Base-by-base conservation (phyloP, 1,140 invertebrate species). In the Penaeus vannamei region DNA sequence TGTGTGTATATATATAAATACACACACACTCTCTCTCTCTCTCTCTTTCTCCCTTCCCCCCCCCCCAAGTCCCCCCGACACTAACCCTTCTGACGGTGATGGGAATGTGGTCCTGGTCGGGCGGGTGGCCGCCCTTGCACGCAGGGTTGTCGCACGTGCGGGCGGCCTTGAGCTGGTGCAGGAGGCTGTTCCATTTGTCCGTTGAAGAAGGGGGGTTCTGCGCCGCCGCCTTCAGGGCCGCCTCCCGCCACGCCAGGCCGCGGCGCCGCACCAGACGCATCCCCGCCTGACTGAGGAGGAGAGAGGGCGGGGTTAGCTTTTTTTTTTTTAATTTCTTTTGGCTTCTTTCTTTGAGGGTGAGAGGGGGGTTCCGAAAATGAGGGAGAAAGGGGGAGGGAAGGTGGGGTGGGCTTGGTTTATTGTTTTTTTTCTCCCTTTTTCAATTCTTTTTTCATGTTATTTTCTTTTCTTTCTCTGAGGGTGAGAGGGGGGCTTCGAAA, bases 221-320 rank as follows among this genome's bases (percentile, higher is more conserved):
- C 29, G 77, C 42, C 17, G 77, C 77, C 23, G 86, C 86, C 86
- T 80, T 81, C 62, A 66, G 61, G 23, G 86, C 86, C 17, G 86
- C 86, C 79, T 87, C 86, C 77, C 86, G 86, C 86, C 86, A 87
- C 0, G 86, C 86, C 77, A 87, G 23, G 26, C 86, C 86, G 22
- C 86, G 77, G 32, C 86, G 76, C 60, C 86, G 77, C 77, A 87
- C 86, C 79, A 87, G 62, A 32, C 86, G 86, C 86, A 87, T 87
- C 42, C 61, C 76, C 53, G 53, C 53, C 53, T 53, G 53, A 53
- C 53, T 53, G 53, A 1, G 17, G 2, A 53, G 53, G 53, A 17
- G 2, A 17, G 14, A 1, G 17, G 5, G 53, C 53, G 53, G 53
- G 53, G 5, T 53, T 14, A 12, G 53, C 12, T 42, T 36, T 36